Evolutionary conservation across 2,888 invertebrate species (phyloP).

Genomic region (Orgyia antiqua): DNA sequence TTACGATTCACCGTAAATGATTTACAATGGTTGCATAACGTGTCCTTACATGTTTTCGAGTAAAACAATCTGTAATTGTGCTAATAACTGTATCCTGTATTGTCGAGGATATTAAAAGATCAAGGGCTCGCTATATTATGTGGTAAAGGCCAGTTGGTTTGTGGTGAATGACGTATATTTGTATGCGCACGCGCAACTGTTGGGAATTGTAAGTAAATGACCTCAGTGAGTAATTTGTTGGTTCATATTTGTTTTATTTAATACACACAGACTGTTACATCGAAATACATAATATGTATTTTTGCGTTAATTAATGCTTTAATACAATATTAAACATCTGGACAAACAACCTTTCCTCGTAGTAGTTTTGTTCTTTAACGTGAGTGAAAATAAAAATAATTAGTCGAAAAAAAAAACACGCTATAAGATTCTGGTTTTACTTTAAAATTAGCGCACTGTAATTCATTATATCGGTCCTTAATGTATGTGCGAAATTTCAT

Average conservation of each 20-base stretch:
- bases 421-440: no score
- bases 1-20: constrained; percentile 19
- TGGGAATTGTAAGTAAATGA: constrained; percentile 36
- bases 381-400: no score
- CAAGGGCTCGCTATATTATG: constrained; percentile 36
- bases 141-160: constrained; percentile 17
- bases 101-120: constrained; percentile 43
- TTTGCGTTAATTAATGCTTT: no score
- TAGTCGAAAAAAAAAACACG: no score
- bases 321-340: no score
- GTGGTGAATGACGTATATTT: constrained; percentile 5
- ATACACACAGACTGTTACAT: constrained; percentile 14
- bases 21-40: constrained; percentile 24
- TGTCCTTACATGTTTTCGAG: no score
- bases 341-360: no score
- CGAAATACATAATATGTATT: no score
- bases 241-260: constrained; percentile 7
- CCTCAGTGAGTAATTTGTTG: constrained; percentile 28
- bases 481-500: no score
- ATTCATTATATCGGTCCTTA: no score
- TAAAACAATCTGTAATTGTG: constrained; percentile 22
- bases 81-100: constrained; percentile 40
- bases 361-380: no score
- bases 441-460: no score
- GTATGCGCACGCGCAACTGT: constrained; percentile 14